Evolutionary conservation across 2,888 invertebrate species (phyloP).

Genomic region (Aphelenchoides bicaudatus): DNA sequence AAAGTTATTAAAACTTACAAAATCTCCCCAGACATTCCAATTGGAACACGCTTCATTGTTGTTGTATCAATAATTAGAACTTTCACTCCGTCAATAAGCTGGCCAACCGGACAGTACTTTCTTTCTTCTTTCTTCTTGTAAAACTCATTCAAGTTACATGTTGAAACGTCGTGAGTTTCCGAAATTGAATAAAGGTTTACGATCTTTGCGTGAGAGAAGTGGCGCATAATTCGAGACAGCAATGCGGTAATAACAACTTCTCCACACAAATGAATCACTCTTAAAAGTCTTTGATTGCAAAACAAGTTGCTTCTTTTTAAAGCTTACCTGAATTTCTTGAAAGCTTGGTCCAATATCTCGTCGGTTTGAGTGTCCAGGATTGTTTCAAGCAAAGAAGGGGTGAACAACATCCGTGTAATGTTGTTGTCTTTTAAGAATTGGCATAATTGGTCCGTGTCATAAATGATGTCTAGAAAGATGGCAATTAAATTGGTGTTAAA

Average conservation of each 20-base stretch:
- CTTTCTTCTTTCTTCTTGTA: slow-evolving; percentile 33
- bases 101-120: slow-evolving; percentile 63
- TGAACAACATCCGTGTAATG: slow-evolving; percentile 63
- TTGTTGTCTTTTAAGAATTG: slow-evolving; percentile 56
- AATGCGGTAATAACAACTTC: slow-evolving; percentile 62
- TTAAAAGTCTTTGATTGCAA: slow-evolving; percentile 18
- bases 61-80: slow-evolving; percentile 61
- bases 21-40: slow-evolving; percentile 63
- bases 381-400: slow-evolving; percentile 62
- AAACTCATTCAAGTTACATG: slow-evolving; percentile 60
- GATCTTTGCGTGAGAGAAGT: slow-evolving; percentile 60
- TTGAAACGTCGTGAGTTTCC: slow-evolving; percentile 62
- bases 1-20: no score
- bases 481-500: slow-evolving; percentile 60
- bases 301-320: slow-evolving; percentile 2
- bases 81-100: slow-evolving; percentile 59
- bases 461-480: slow-evolving; percentile 63
- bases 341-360: slow-evolving; percentile 23
- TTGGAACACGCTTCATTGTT: slow-evolving; percentile 59
- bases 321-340: slow-evolving; percentile 27
- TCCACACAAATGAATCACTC: slow-evolving; percentile 61
- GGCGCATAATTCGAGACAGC: slow-evolving; percentile 58
- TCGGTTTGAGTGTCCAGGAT: slow-evolving; percentile 54
- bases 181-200: slow-evolving; percentile 63
- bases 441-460: no score